phyloP scores from a whole-genome alignment of 1,140 invertebrate genomes.

The Drosophila azteca region DNA sequence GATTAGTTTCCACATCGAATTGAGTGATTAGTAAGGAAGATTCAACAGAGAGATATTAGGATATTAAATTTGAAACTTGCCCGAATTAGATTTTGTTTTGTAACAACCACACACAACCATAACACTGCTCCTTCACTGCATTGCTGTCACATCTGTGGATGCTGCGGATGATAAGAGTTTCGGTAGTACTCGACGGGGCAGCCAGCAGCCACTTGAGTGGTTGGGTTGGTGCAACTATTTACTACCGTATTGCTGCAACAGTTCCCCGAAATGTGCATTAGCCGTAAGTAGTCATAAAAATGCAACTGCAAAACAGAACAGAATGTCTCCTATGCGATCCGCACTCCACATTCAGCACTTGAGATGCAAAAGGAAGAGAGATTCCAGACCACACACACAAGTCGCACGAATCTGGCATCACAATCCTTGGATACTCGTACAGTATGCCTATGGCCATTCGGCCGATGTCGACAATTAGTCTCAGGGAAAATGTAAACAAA shows the following conservation, averaged over 20 bases:
- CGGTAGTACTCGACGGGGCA: conserved; percentile 52
- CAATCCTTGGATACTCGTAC: too few relatives aligned
- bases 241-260: conserved; percentile 57
- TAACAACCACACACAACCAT: conserved; percentile 30
- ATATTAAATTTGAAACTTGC: conserved; percentile 24
- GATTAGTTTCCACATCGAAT: conserved; percentile 50
- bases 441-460: too few relatives aligned
- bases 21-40: conserved; percentile 18
- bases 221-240: conserved; percentile 45
- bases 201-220: conserved; percentile 52
- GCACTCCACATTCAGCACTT: conserved; percentile 19
- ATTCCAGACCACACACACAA: conserved; percentile 31
- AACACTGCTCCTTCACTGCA: conserved; percentile 20
- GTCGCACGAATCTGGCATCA: neutral
- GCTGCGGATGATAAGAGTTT: conserved; percentile 23
- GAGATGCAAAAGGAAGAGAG: conserved; percentile 44
- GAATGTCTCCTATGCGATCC: neutral
- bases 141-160: conserved; percentile 49
- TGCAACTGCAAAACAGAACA: conserved; percentile 48
- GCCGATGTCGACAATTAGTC: conserved; percentile 65
- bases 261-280: conserved; percentile 59
- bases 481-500: conserved; percentile 63
- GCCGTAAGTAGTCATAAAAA: conserved; percentile 48
- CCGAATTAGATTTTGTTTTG: conserved; percentile 25
- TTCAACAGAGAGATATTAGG: neutral